phyloP scores from a whole-genome alignment of 2,113 vertebrate species.

The Phyllostomus hastatus region DNA sequence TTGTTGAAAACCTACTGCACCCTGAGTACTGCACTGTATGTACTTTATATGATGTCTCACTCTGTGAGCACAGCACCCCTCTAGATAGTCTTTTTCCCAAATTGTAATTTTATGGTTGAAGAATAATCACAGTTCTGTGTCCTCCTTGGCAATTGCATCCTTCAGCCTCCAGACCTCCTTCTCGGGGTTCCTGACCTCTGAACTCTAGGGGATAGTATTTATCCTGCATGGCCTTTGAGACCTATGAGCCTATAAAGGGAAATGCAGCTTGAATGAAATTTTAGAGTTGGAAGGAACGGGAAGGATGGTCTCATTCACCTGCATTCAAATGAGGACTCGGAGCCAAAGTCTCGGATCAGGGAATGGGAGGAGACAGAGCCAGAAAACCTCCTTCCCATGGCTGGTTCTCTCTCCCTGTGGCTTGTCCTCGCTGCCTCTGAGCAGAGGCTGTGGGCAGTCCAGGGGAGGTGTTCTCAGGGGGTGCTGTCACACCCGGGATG shows the following conservation, averaged over 20 bases:
- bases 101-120: not conserved
- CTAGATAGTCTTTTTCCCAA: not conserved
- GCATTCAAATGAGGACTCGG: not conserved
- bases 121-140: not conserved
- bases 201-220: not conserved
- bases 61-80: not conserved
- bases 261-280: not conserved
- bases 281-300: not conserved
- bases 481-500: not conserved
- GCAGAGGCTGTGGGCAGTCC: not conserved
- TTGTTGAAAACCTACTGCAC: not conserved
- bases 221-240: not conserved
- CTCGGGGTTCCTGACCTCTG: not conserved
- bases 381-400: not conserved
- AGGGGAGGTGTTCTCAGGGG: fast-evolving
- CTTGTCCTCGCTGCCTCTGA: not conserved
- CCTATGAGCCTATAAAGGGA: not conserved
- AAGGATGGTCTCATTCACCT: not conserved
- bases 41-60: not conserved
- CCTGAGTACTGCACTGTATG: fast-evolving
- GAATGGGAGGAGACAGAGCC: not conserved
- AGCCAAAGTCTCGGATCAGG: not conserved
- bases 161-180: not conserved
- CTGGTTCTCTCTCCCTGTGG: not conserved
- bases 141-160: not conserved